Conservation (phyloP, 2,797 vertebrate species). For the Anguilla marmorata region DNA sequence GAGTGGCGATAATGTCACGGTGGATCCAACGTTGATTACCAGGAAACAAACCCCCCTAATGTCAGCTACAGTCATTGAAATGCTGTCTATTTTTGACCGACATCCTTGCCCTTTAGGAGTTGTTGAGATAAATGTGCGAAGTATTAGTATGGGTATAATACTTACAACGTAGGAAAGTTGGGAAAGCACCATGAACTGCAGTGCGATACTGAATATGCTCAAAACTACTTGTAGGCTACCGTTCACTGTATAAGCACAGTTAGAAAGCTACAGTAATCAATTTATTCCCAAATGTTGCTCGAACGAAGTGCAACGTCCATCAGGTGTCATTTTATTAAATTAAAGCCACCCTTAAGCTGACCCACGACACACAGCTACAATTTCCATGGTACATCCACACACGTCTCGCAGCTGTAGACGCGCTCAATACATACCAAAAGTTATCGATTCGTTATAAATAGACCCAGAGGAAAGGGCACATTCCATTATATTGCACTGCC, state of each 20-base stretch:
- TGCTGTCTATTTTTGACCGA: background rate
- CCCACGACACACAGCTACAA: background rate
- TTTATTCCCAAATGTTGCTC: background rate
- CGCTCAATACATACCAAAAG: background rate
- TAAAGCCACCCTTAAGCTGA: background rate
- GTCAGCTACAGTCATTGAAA: background rate
- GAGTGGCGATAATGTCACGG: slow-evolving; percentile 28
- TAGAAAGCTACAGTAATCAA: background rate
- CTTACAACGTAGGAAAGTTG: background rate
- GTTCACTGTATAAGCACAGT: background rate
- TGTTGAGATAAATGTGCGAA: background rate
- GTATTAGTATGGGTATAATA: background rate
- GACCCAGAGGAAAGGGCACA: background rate
- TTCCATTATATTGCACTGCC: background rate
- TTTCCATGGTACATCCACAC: background rate
- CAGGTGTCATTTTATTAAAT: background rate
- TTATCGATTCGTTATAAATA: background rate
- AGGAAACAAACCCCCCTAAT: background rate
- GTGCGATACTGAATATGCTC: background rate
- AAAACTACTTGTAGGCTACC: background rate
- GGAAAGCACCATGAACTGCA: background rate
- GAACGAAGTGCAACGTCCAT: background rate
- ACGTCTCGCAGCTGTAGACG: background rate
- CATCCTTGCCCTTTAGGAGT: background rate
- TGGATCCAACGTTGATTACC: slow-evolving; percentile 23